phyloP scores from a whole-genome alignment of 2,888 invertebrate species.

The Blera fallax region DNA sequence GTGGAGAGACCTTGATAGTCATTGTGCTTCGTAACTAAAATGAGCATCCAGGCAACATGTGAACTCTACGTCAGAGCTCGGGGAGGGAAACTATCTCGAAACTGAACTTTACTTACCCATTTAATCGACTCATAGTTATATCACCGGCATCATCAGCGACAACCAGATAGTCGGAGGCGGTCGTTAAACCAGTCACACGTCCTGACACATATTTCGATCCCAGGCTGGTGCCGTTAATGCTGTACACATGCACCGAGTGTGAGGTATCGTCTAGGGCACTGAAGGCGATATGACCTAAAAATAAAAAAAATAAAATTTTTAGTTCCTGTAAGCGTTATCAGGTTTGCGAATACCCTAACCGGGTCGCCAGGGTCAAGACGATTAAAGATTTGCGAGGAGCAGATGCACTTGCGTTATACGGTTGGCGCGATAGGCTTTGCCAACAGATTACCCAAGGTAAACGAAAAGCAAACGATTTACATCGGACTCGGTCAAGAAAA shows the following conservation, averaged over 20 bases:
- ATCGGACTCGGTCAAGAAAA: too few relatives aligned
- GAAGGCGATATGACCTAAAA: constrained; percentile 83
- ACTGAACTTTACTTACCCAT: constrained; percentile 79
- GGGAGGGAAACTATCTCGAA: not conserved
- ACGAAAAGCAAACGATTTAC: too few relatives aligned
- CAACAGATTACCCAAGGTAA: too few relatives aligned
- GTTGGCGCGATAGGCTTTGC: too few relatives aligned
- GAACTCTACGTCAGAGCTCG: not conserved
- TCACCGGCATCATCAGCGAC: constrained; percentile 83
- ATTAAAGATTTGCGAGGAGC: too few relatives aligned
- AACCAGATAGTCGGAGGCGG: constrained; percentile 82
- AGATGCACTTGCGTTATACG: too few relatives aligned
- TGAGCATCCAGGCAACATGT: not conserved
- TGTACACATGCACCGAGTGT: constrained; percentile 83
- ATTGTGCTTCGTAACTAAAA: constrained; percentile 38
- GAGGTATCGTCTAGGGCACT: constrained; percentile 82
- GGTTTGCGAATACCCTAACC: not conserved
- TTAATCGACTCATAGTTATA: constrained; percentile 82
- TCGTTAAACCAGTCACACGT: constrained; percentile 82
- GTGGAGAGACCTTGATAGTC: constrained; percentile 45
- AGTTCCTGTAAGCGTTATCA: not conserved
- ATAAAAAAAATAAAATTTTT: constrained; percentile 18
- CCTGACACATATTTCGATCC: constrained; percentile 83
- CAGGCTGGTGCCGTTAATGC: constrained; percentile 82
- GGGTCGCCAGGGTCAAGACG: too few relatives aligned